Evolutionary conservation across 2,113 vertebrate species (phyloP).

Genomic region (Kryptolebias marmoratus): DNA sequence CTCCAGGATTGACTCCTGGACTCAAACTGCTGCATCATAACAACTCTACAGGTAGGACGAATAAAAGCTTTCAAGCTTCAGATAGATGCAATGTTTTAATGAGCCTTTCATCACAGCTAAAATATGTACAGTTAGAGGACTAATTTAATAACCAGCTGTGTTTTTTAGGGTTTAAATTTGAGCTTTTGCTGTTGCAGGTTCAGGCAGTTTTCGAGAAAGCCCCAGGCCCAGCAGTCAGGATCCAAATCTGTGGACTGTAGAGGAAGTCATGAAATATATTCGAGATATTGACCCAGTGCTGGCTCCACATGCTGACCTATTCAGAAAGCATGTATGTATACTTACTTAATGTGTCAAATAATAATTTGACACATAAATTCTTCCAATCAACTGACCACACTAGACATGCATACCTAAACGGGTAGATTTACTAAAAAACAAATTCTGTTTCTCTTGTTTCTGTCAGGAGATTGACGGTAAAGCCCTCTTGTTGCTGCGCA

Average conservation of each 20-base stretch:
- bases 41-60: conserved; percentile 83
- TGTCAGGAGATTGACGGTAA: conserved; percentile 92
- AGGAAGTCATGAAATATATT: conserved; percentile 97
- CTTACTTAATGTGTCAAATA: no score
- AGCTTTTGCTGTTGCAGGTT: conserved; percentile 13
- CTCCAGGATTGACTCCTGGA: conserved; percentile 75
- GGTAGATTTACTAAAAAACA: not conserved
- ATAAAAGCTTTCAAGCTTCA: not conserved
- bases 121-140: not conserved
- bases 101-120: not conserved
- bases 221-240: conserved; percentile 83
- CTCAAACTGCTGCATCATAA: conserved; percentile 84
- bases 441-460: not conserved
- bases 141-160: no score
- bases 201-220: conserved; percentile 78
- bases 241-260: conserved; percentile 92
- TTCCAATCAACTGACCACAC: not conserved
- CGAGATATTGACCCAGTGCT: conserved; percentile 91
- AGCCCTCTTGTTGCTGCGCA: conserved; percentile 89
- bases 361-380: not conserved
- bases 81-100: not conserved
- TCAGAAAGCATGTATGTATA: conserved; percentile 91
- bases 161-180: not conserved
- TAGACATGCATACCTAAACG: not conserved
- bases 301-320: conserved; percentile 94